A percentile compares a stretch with the other conserved stretches of the same genome.
Conservation (phyloP, 2,797 vertebrate species). For the Pseudochromis fuscus region DNA sequence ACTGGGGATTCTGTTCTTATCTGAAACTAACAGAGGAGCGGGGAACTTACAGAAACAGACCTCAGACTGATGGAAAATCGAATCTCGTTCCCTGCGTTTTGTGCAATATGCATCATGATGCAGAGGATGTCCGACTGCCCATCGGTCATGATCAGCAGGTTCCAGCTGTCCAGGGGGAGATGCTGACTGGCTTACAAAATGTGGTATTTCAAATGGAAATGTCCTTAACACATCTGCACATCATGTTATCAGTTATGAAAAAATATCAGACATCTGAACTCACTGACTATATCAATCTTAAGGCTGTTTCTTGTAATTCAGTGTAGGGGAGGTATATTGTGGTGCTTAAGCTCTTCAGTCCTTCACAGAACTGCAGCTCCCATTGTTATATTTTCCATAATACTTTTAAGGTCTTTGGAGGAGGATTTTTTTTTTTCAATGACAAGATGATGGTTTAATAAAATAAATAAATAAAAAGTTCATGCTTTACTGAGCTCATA, state of each 20-base stretch:
- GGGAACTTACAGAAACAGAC: slow-evolving; percentile 15
- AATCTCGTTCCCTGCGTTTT: slow-evolving; percentile 13
- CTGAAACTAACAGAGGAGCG: neutral
- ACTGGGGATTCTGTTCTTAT: neutral
- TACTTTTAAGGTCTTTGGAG: too few species aligned
- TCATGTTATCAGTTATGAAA: neutral
- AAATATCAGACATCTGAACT: neutral
- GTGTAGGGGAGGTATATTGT: neutral
- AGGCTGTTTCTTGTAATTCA: neutral
- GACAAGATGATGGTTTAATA: too few species aligned
- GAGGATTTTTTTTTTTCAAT: too few species aligned
- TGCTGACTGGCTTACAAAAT: neutral
- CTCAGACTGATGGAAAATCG: slow-evolving; percentile 11
- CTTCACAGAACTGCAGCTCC: too few species aligned
- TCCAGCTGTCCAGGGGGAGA: neutral
- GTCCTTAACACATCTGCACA: neutral
- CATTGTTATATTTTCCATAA: too few species aligned
- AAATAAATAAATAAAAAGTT: too few species aligned
- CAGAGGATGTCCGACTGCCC: slow-evolving; percentile 9
- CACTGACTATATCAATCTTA: neutral
- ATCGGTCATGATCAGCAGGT: slow-evolving; percentile 19
- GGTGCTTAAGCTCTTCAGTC: too few species aligned
- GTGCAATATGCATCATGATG: slow-evolving; percentile 12
- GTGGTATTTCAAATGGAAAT: neutral
- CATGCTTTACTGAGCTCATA: too few species aligned